Conservation (phyloP, 2,113 vertebrate species). For the Carollia perspicillata region DNA sequence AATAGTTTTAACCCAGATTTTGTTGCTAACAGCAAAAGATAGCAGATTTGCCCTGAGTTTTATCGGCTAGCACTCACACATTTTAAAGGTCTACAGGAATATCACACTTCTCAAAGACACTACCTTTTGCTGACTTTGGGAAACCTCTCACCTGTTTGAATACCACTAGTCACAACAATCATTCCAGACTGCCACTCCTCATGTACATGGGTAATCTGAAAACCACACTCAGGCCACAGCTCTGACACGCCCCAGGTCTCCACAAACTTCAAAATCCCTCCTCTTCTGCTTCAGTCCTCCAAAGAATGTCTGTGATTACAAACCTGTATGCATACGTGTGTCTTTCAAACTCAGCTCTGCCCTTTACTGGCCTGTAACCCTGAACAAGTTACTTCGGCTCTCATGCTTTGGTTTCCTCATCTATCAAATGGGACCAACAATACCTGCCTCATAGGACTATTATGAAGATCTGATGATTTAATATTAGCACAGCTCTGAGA, state of each 20-base stretch:
- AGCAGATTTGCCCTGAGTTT: neutral
- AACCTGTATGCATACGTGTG: neutral
- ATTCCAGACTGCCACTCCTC: neutral
- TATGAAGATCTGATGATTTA: neutral
- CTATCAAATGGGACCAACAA: neutral
- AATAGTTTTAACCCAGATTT: neutral
- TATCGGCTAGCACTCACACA: neutral
- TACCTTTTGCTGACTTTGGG: neutral
- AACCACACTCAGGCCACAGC: neutral
- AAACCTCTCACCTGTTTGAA: neutral
- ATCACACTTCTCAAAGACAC: neutral
- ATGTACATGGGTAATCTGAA: neutral
- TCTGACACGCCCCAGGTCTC: neutral
- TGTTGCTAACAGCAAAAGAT: neutral
- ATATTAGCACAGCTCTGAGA: neutral
- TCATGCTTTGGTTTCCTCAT: neutral
- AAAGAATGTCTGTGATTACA: neutral
- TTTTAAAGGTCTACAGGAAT: neutral
- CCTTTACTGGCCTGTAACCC: neutral
- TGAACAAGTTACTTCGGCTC: neutral
- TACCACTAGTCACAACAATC: neutral
- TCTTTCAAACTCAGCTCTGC: neutral
- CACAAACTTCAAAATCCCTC: neutral
- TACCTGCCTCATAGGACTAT: neutral
- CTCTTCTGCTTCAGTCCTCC: neutral